These are phyloP conservation scores for Silurus glanis DNA, from an alignment of 2,113 vertebrate genomes.

Conservation along the genomic window DNA sequence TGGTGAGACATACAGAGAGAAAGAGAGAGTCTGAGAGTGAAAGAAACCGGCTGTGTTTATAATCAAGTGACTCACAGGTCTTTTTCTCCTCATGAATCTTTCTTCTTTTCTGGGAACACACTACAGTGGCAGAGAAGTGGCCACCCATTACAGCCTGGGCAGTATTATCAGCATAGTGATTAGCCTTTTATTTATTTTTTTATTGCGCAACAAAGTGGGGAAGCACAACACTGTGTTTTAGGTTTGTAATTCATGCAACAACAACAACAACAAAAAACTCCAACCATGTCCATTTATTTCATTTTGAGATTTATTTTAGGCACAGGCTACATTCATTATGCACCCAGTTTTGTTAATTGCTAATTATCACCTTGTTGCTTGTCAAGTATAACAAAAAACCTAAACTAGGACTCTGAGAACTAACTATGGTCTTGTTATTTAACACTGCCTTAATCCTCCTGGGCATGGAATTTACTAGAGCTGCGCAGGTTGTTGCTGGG, in stretches of 20 bases:
- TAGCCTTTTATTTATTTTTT: slow-evolving; percentile 6
- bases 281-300: background rate
- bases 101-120: slow-evolving; percentile 26
- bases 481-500: too few relatives aligned
- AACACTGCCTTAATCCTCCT: background rate
- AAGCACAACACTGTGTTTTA: background rate
- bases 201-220: background rate
- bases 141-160: background rate
- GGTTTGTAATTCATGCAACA: background rate
- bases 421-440: background rate
- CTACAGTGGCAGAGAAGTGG: background rate
- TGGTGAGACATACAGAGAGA: background rate
- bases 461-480: too few relatives aligned
- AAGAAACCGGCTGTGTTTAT: slow-evolving; percentile 38
- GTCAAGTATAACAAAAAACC: background rate
- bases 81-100: slow-evolving; percentile 18
- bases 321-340: background rate
- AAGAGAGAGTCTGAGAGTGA: slow-evolving; percentile 54
- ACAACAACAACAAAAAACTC: too few relatives aligned
- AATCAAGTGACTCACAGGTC: slow-evolving; percentile 18
- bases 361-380: background rate
- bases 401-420: background rate
- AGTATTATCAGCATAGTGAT: background rate
- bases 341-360: background rate
- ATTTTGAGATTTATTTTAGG: background rate